These are phyloP conservation scores for Theodoxus fluviatilis DNA, from an alignment of 2,888 invertebrate species.

Conservation along the genomic window DNA sequence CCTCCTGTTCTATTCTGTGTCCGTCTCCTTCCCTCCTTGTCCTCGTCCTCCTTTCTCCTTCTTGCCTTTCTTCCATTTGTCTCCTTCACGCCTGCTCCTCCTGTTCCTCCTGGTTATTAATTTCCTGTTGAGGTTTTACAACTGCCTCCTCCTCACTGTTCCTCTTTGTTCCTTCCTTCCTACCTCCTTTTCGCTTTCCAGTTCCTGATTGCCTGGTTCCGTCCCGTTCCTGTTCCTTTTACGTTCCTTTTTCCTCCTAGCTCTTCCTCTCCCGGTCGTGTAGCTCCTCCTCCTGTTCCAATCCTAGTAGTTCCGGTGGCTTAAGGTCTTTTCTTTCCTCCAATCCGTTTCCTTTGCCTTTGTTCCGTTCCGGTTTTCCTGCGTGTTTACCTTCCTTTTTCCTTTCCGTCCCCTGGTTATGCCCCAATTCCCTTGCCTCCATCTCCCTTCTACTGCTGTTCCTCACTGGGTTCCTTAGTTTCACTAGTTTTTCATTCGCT, in stretches of 20 bases:
- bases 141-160: too few relatives aligned
- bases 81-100: too few relatives aligned
- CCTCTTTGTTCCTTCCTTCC: too few relatives aligned
- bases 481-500: background rate
- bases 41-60: too few relatives aligned
- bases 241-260: background rate
- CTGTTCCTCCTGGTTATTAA: too few relatives aligned
- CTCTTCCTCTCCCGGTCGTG: background rate
- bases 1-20: too few relatives aligned
- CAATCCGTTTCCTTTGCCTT: background rate
- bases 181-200: too few relatives aligned
- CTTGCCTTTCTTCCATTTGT: too few relatives aligned
- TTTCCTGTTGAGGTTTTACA: too few relatives aligned
- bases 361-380: slow-evolving; percentile 8
- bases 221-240: slow-evolving; percentile 1
- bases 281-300: slow-evolving; percentile 1
- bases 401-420: background rate
- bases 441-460: slow-evolving; percentile 4
- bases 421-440: too few relatives aligned
- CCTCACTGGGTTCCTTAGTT: background rate
- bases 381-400: background rate
- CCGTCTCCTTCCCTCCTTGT: too few relatives aligned
- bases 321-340: slow-evolving; percentile 3
- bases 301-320: background rate
- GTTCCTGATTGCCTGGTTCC: too few relatives aligned